Base-by-base conservation (phyloP, 2,888 invertebrate species). In the Sesia bembeciformis region DNA sequence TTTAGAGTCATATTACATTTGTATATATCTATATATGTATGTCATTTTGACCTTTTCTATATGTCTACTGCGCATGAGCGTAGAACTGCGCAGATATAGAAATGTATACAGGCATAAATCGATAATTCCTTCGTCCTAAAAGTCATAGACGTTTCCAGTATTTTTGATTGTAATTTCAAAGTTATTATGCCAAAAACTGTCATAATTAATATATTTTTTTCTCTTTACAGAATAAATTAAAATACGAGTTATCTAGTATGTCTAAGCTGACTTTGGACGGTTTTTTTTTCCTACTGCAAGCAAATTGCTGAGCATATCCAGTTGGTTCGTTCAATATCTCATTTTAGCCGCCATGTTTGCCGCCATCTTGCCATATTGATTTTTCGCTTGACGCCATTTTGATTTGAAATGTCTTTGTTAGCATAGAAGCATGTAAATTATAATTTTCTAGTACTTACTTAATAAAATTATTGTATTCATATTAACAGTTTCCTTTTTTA, bases 241-340 rank as follows among this genome's bases (percentile, higher is more conserved):
- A 74, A 66, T 74, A 78, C 75, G 78, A 75, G 78, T 77, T 78
- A 78, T 70, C 70, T 61, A 74, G 72, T 68, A 88, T 89, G 88
- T 89, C 90, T 73, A 90, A 90, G 78, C 78, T 88, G 70, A 86
- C 82, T 66, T 72, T 90, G 84, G 90, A 90, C 81, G 86, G 89
- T 78, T 89, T 90, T 84, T n/a, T 89, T 85, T 83, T 86, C 88
- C 68, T 90, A 90, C 88, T 90, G 90, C 89, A 90, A 90, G 84
- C 88, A 87, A 82, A 88, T 90, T 72, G 90, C 90, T 68, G 90
- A 90, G 59, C 90, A 90, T 76, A 87, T 90, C 74, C 90, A 90
- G 75, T 81, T 90, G 90, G 90, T 90, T 88, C 76, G 90, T 90
- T 78, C 74, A 73, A 59, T 63, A 73, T 60, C 55, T 63, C 58